These are phyloP conservation scores for Buphagus erythrorhynchus DNA, from an alignment of 2,797 vertebrate species.

Conservation along the genomic window DNA sequence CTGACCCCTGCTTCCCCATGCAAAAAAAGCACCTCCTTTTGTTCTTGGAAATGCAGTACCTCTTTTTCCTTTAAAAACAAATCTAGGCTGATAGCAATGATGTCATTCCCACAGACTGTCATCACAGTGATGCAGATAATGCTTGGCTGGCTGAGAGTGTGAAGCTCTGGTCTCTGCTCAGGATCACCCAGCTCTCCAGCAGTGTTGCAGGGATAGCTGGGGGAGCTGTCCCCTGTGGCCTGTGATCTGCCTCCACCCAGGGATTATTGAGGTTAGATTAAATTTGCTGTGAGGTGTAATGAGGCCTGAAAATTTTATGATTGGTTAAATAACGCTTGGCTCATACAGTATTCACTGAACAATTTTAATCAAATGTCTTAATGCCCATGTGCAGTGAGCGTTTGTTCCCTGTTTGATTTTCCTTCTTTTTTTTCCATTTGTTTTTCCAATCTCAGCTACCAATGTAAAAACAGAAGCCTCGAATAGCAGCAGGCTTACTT, in stretches of 20 bases:
- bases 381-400: not conserved
- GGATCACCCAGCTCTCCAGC: not conserved
- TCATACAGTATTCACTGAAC: not conserved
- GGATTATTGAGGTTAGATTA: not conserved
- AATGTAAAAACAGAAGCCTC: not conserved
- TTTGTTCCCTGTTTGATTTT: not conserved
- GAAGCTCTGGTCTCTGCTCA: not conserved
- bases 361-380: not conserved
- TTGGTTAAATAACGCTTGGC: not conserved
- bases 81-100: not conserved
- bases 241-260: not conserved
- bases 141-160: not conserved
- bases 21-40: not conserved
- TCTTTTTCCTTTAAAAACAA: not conserved
- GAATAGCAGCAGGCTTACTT: not conserved
- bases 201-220: not conserved
- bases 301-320: not conserved
- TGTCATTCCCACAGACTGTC: not conserved
- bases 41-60: not conserved
- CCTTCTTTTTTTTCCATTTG: not conserved
- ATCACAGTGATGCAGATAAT: not conserved
- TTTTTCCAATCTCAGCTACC: not conserved
- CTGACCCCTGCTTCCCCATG: not conserved
- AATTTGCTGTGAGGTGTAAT: not conserved
- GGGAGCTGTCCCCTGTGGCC: not conserved